A percentile compares a stretch with the other conserved stretches of the same genome.
These are phyloP conservation scores for Cylindroiulus punctatus DNA, from an alignment of 2,888 invertebrate genomes.

Conservation along the genomic window DNA sequence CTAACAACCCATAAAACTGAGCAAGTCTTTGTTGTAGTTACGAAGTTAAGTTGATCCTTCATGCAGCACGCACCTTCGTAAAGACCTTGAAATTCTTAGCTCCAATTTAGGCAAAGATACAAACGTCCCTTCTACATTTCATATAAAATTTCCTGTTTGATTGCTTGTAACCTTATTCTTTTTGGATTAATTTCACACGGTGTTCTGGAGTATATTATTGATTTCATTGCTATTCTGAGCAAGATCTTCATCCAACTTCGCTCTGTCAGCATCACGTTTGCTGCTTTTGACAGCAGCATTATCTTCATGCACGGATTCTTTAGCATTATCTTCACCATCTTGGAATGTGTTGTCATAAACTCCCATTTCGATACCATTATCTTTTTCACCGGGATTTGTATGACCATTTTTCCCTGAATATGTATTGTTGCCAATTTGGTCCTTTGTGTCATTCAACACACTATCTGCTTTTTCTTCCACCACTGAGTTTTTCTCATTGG, in stretches of 20 bases:
- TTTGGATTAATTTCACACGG: neutral
- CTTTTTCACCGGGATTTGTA: slow-evolving; percentile 36
- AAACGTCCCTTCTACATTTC: no score
- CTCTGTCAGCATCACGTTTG: neutral
- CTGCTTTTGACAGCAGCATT: neutral
- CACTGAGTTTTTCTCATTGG: neutral
- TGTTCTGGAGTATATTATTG: neutral
- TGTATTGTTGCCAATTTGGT: neutral
- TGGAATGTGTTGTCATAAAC: slow-evolving; percentile 40
- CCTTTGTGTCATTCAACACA: neutral
- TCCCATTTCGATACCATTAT: slow-evolving; percentile 4
- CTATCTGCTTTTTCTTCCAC: neutral
- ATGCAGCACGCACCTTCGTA: no score
- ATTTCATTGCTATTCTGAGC: neutral
- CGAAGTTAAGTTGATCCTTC: no score
- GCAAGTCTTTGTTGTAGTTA: no score
- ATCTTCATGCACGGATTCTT: neutral
- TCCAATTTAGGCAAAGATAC: no score
- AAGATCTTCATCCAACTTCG: neutral
- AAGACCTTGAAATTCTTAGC: no score
- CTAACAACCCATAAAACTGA: no score
- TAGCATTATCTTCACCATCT: slow-evolving; percentile 8
- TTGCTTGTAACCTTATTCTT: no score
- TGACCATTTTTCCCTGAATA: neutral
- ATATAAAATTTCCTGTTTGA: no score